Percentiles rank a stretch among this genome's conserved stretches.
phyloP scores from a whole-genome alignment of 2,888 invertebrate genomes.

The Neelides folsomi region DNA sequence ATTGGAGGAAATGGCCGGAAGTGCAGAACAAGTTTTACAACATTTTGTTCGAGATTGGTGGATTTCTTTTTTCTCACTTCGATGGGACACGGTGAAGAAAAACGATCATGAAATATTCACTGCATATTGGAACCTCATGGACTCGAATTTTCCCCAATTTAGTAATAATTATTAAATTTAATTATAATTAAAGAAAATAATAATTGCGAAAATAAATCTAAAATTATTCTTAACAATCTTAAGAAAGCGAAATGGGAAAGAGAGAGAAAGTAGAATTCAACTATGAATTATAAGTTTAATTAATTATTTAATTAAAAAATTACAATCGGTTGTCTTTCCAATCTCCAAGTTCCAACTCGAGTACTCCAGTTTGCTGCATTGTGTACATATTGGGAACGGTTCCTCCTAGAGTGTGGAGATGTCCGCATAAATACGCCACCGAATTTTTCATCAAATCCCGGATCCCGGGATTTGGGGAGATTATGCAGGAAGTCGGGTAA shows the following conservation, averaged over 20 bases:
- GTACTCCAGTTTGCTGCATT: constrained; percentile 61
- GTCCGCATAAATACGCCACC: constrained; percentile 74
- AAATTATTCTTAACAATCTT: neutral
- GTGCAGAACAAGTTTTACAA: neutral
- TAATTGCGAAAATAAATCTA: neutral
- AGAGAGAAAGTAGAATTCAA: no score
- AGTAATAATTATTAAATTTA: neutral
- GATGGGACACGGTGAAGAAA: neutral
- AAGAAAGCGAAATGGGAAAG: no score
- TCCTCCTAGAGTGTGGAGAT: constrained; percentile 69
- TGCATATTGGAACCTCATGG: neutral
- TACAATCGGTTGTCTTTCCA: constrained; percentile 83
- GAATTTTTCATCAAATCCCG: constrained; percentile 46
- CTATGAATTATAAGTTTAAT: neutral
- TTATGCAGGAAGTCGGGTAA: constrained; percentile 77
- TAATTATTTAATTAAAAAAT: constrained; percentile 35
- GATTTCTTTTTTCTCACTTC: neutral
- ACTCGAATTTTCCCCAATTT: neutral
- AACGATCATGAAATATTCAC: neutral
- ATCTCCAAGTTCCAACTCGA: constrained; percentile 80
- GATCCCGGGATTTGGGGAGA: constrained; percentile 46
- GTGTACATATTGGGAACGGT: constrained; percentile 73
- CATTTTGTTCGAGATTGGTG: neutral
- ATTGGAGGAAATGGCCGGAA: neutral
- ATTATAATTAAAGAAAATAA: neutral